Evolutionary conservation across 2,113 vertebrate species (phyloP).

Genomic region (Ictalurus punctatus): DNA sequence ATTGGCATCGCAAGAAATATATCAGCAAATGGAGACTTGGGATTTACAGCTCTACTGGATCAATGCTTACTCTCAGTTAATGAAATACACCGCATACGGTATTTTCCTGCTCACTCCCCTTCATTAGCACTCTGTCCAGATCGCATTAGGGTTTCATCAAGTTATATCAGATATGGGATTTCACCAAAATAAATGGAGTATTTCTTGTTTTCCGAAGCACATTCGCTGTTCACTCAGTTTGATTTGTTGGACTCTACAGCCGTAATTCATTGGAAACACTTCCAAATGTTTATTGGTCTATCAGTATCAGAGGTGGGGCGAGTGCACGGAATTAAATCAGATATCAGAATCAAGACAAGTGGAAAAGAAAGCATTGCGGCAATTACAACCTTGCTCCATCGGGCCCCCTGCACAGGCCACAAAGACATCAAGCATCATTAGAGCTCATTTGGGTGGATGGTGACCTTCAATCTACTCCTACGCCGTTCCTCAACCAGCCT

Average conservation of each 20-base stretch:
- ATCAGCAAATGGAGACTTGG: slow-evolving; percentile 51
- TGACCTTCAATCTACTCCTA: slow-evolving; percentile 57
- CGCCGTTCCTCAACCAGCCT: slow-evolving; percentile 68
- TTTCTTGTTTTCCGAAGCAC: neutral
- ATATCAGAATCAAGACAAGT: slow-evolving; percentile 24
- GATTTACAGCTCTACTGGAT: slow-evolving; percentile 62
- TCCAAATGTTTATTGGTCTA: slow-evolving; percentile 59
- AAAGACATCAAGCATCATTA: slow-evolving; percentile 39
- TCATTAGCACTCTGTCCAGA: slow-evolving; percentile 43
- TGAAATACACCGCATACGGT: neutral
- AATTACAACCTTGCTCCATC: slow-evolving; percentile 36
- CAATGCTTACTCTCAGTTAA: neutral
- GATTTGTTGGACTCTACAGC: slow-evolving; percentile 65
- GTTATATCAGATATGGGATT: neutral
- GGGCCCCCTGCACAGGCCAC: slow-evolving; percentile 29
- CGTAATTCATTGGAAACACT: slow-evolving; percentile 50
- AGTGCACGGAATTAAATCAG: slow-evolving; percentile 53
- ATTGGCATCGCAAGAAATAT: neutral
- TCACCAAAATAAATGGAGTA: neutral
- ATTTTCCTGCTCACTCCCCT: neutral
- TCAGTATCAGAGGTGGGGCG: slow-evolving; percentile 45
- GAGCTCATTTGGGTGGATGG: slow-evolving; percentile 47
- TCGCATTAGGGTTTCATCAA: slow-evolving; percentile 41
- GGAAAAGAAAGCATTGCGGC: slow-evolving; percentile 47
- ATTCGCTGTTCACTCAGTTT: slow-evolving; percentile 33